Base-by-base conservation (phyloP, 2,888 invertebrate genomes). In the Xanthostigma xanthostigma region DNA sequence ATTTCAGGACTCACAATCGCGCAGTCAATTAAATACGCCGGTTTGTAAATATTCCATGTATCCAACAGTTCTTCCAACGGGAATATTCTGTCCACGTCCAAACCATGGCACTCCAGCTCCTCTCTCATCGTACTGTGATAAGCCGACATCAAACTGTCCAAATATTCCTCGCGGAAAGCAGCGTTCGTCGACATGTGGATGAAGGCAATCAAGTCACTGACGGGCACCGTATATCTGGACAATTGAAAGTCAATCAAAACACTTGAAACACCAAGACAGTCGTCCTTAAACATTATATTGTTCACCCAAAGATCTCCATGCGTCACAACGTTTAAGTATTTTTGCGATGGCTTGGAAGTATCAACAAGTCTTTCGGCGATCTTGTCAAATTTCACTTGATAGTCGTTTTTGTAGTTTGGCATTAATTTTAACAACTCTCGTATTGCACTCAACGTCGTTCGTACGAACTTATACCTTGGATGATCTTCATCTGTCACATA, bases 221-320 rank as follows among this genome's bases (percentile, higher is more conserved):
- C 73, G 0, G 79, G 76, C 0, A 83, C 81, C 10, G 75, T 74
- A 59, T 78, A 83, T 33, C 78, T 70, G 0, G 74, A 66, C 44
- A 81, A 68, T 63, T 84, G 84, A 57, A 78, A 85, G 62, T 85
- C 85, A 2, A 85, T 75, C 9, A 85, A 60, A 36, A 78, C 59
- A 54, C 81, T 79, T 35, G 75, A 71, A 3, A 75, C 66, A 1
- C 77, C 74, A 36, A 58, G 59, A 0, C 64, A 62, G 36, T 65
- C 56, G 12, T 64, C 60, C 47, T 57, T 68, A 54, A 79, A 79
- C 66, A 80, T 67, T 9, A 79, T 59, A 57, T 80, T 80, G 55
- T 79, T 79, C 41, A 72, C 71, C 79, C 79, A 80, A 6, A 79
- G 62, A 64, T 79, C 79, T 4, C 76, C 70, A 57, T 80, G 79